Evolutionary conservation across 2,888 invertebrate species (phyloP), one percentile per base, ranked within the genome.

Genomic region (Eurytoma californica): DNA sequence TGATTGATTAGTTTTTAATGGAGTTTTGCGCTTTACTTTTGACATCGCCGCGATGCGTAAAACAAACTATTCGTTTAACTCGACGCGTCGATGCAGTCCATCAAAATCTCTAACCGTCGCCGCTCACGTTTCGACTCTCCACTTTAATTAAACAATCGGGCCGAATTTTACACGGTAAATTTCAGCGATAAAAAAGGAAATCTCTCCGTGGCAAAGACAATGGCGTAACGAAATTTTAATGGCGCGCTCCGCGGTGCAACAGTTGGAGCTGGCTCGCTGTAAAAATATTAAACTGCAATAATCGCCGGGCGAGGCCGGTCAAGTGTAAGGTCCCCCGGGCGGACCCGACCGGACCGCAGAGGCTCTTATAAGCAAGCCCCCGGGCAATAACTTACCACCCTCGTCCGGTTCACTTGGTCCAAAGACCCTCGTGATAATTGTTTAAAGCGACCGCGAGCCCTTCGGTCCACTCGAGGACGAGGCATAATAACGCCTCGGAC

Each of bases 381-480:
- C 79, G 79, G 79, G 87, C 87, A 84, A 89, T 89, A 89, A 90
- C 87, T 89, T 88, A 90, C 86, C 88, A 86, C 87, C 88, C 88
- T 84, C 85, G 87, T 86, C 87, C 85, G 86, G 66, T 69, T 68
- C 49, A 49, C 79, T 51, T 70, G 9, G 20, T 28, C 30, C 4
- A 60, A 18, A 65, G 65, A 80, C 81, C 81, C 78, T 88, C 85
- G 89, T 88, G 89, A 90, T 90, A 90, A 90, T 90, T 89, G 89
- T 90, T 89, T 89, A 89, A 89, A 90, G 87, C 28, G 77, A 81
- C 81, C 81, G 72, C 81, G 69, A 58, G 69, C 67, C 75, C 67
- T 68, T 69, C 28, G 39, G 63, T 53, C 76, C 76, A 61, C 72
- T 72, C 60, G 67, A 51, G n/a, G 49, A 13, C 53, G 18, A 60